phyloP scores from a whole-genome alignment of 2,113 vertebrate species.

The Gobio gobio region DNA sequence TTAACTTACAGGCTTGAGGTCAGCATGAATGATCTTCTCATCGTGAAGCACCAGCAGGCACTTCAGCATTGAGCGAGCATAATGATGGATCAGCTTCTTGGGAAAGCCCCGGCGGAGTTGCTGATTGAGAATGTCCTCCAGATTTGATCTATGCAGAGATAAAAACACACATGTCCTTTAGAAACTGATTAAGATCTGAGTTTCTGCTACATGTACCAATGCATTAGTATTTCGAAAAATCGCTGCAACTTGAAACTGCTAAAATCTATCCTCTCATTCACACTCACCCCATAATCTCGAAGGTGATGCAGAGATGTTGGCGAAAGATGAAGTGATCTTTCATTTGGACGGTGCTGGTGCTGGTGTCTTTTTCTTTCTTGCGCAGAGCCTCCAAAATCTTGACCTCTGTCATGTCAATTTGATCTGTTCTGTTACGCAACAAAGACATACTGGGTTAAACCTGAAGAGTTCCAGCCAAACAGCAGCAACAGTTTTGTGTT shows the following conservation, averaged over 20 bases:
- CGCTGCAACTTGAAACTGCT: too few species aligned
- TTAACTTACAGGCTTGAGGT: constrained; percentile 66
- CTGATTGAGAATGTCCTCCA: constrained; percentile 89
- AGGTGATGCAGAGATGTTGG: constrained; percentile 91
- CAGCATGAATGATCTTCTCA: constrained; percentile 92
- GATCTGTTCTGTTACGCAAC: too few species aligned
- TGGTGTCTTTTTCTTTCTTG: not conserved
- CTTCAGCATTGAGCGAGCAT: constrained; percentile 83
- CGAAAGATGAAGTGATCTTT: constrained; percentile 92
- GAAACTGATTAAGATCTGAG: not conserved
- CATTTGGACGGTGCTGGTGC: constrained; percentile 88
- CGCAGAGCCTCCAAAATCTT: too few species aligned
- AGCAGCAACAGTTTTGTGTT: too few species aligned
- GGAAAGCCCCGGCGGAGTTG: constrained; percentile 90
- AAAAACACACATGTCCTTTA: not conserved
- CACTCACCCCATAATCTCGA: constrained; percentile 79
- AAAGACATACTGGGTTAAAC: too few species aligned
- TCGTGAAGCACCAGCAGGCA: constrained; percentile 87
- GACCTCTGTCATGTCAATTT: too few species aligned
- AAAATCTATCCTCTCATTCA: too few species aligned
- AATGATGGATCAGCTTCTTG: constrained; percentile 81
- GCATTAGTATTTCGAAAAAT: too few species aligned
- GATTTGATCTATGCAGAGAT: constrained; percentile 78
- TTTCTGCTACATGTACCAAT: constrained; percentile 32
- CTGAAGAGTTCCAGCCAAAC: too few species aligned